These are phyloP conservation scores for Leptodirus hochenwartii DNA, from an alignment of 2,888 invertebrate species.

Conservation along the genomic window DNA sequence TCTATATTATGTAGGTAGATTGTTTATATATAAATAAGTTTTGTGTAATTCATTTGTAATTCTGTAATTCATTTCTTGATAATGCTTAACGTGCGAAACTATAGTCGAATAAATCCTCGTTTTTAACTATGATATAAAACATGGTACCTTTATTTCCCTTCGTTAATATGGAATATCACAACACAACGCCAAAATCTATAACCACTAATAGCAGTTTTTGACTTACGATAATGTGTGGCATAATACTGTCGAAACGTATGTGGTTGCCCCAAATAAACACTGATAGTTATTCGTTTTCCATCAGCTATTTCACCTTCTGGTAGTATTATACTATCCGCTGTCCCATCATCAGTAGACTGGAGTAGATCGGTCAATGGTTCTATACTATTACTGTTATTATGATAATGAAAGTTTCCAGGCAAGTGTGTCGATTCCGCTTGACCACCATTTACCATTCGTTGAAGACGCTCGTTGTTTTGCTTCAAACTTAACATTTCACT, in stretches of 20 bases:
- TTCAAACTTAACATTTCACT: constrained; percentile 93
- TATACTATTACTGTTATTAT: constrained; percentile 21
- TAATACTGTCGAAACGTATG: constrained; percentile 42
- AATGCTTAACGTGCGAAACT: no score
- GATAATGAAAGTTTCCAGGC: constrained; percentile 16
- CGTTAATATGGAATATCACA: no score
- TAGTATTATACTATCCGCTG: constrained; percentile 7
- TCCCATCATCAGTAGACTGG: constrained; percentile 21
- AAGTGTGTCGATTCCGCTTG: constrained; percentile 19
- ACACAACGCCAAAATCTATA: no score
- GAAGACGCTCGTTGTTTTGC: constrained; percentile 89
- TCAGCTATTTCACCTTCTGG: constrained; percentile 36
- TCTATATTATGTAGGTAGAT: no score
- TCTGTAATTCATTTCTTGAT: no score
- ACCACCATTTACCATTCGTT: constrained; percentile 50
- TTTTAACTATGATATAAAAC: no score
- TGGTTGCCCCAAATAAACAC: constrained; percentile 71
- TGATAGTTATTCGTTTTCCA: constrained; percentile 74
- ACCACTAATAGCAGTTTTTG: no score
- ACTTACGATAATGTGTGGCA: no score
- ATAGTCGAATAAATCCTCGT: no score
- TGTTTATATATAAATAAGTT: no score
- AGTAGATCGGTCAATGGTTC: constrained; percentile 26
- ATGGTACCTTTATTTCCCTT: no score
- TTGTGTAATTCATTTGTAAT: no score